Base-by-base conservation (phyloP, 2,888 invertebrate species). In the Lepidochitona cinerea region DNA sequence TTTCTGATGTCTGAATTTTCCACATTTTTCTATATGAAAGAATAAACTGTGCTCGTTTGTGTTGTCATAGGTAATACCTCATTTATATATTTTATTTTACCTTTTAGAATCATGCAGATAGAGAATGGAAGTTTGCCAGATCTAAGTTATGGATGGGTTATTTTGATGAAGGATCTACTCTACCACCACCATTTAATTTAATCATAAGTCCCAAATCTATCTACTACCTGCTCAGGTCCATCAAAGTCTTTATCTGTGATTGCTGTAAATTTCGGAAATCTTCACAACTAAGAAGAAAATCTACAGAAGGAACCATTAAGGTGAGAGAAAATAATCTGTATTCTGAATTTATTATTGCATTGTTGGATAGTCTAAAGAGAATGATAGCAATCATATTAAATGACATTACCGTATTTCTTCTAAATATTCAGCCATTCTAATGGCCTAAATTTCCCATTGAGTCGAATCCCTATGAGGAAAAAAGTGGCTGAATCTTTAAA, bases 81-180 rank as follows among this genome's bases (percentile, higher is more conserved):
- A n/a, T n/a, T n/a, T n/a, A n/a, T n/a, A n/a, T 35, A 33, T 2
- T 37, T 6, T n/a, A 36, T 4, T 68, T n/a, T 37, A 37, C 9
- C 68, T 73, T 79, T 54, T 82, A 92, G 92, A 92, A 93, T 78
- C 92, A 93, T 84, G 92, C 92, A 0, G 93, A 93, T 81, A 88
- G 92, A 80, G 93, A 93, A 81, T 93, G 93, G 93, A 93, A 93
- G 81, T 93, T 93, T 83, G 92, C 92, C 49, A 88, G 92, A 7
- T 92, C 92, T 32, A 92, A 93, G 78, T 85, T 93, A 41, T 93
- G 92, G 93, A 92, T 93, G 92, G 91, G 92, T 23, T 92, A 93
- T 83, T 93, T 93, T 82, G 93, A 93, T 79, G 92, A 93, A 75
- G 92, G 93, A 1, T 92, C 92, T 29, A 92, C 92, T 23, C 87